A percentile compares a stretch with the other conserved stretches of the same genome.
Conservation (phyloP, 2,113 vertebrate genomes). For the Gracilinanus agilis region DNA sequence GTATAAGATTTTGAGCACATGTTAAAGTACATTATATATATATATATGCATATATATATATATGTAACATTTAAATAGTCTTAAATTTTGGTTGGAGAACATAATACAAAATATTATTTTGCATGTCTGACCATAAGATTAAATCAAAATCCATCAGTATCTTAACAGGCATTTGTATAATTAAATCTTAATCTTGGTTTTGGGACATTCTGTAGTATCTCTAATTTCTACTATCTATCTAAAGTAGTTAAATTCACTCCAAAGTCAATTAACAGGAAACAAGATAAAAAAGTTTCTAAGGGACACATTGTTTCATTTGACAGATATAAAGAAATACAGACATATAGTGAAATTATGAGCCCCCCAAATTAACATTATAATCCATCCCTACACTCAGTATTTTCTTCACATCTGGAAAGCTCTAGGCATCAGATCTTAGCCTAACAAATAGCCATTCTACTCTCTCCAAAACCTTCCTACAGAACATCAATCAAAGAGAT, state of each 20-base stretch:
- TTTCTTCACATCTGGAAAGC: neutral
- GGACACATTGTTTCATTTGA: neutral
- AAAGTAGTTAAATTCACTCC: neutral
- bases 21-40: neutral
- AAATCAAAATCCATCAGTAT: neutral
- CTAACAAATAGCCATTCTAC: neutral
- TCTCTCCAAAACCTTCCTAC: neutral
- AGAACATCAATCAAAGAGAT: neutral
- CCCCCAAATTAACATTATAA: neutral
- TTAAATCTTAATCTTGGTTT: neutral
- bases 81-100: neutral
- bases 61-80: neutral
- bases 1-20: neutral
- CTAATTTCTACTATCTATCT: neutral
- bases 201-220: neutral
- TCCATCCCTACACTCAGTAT: neutral
- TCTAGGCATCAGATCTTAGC: neutral
- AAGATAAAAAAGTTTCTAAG: neutral
- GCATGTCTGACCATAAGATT: neutral
- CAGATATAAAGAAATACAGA: neutral
- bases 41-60: no score
- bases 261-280: neutral
- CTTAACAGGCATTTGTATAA: neutral
- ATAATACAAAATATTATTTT: neutral
- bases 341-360: neutral